Evolutionary conservation across 2,888 invertebrate genomes (phyloP).

Genomic region (Arrhopalites spinosus): DNA sequence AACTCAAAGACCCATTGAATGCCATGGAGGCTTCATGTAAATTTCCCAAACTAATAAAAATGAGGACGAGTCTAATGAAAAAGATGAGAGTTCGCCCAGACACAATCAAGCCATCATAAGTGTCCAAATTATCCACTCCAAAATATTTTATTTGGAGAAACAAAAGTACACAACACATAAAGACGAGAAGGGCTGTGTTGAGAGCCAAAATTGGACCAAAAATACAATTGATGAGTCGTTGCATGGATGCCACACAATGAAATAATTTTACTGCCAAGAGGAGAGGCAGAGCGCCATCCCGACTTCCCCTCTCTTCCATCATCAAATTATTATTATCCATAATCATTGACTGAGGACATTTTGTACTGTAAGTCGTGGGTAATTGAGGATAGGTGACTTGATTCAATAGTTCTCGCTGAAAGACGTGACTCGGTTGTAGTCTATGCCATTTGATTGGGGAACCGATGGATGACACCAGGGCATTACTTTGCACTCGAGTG

Average conservation of each 20-base stretch:
- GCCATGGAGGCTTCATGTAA: slow-evolving; percentile 44
- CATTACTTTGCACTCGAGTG: neutral
- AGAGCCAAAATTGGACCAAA: slow-evolving; percentile 51
- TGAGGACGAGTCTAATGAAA: slow-evolving; percentile 44
- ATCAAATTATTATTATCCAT: too few species aligned
- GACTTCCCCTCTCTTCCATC: neutral
- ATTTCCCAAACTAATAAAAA: slow-evolving; percentile 50
- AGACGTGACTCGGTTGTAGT: too few species aligned
- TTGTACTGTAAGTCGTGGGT: neutral
- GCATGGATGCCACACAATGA: slow-evolving; percentile 50
- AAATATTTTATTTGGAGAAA: slow-evolving; percentile 49
- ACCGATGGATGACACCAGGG: neutral
- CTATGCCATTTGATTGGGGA: neutral
- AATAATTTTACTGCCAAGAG: slow-evolving; percentile 48
- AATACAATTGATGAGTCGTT: slow-evolving; percentile 50
- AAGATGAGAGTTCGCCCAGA: slow-evolving; percentile 32
- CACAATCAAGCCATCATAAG: slow-evolving; percentile 41
- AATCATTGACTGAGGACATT: neutral
- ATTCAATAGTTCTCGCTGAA: too few species aligned
- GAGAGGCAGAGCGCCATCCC: slow-evolving; percentile 36
- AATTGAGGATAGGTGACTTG: neutral
- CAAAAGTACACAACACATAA: slow-evolving; percentile 46
- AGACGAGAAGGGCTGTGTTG: slow-evolving; percentile 47
- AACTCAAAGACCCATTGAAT: slow-evolving; percentile 45
- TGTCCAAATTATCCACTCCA: slow-evolving; percentile 38